These are phyloP conservation scores for Prosopocoilus inquinatus DNA, from an alignment of 2,888 invertebrate species.

Conservation along the genomic window DNA sequence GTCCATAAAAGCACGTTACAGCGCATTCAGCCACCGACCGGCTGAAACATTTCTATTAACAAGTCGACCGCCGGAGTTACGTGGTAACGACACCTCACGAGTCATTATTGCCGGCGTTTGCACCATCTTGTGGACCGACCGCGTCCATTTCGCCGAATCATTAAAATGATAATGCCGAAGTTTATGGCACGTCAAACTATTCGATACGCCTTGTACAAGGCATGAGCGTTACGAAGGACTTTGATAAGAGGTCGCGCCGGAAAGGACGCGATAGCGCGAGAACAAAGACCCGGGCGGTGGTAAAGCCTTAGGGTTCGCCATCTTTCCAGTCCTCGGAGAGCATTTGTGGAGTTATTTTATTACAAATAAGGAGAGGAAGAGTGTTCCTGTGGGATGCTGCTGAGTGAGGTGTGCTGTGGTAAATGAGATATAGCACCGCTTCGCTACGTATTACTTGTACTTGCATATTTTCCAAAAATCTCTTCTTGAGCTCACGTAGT, in stretches of 20 bases:
- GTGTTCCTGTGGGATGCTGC: slow-evolving; percentile 48
- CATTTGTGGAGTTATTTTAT: slow-evolving; percentile 53
- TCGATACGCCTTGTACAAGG: slow-evolving; percentile 22
- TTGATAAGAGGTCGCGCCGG: slow-evolving; percentile 26
- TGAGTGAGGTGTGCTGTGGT: slow-evolving; percentile 48
- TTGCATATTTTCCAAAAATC: slow-evolving; percentile 33
- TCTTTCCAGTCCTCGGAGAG: slow-evolving; percentile 49
- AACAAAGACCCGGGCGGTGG: slow-evolving; percentile 39
- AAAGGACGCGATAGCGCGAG: slow-evolving; percentile 28
- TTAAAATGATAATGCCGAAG: slow-evolving; percentile 44
- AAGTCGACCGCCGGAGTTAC: slow-evolving; percentile 27
- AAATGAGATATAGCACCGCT: slow-evolving; percentile 47
- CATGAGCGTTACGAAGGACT: slow-evolving; percentile 5
- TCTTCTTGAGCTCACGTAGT: slow-evolving; percentile 23
- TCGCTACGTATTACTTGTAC: slow-evolving; percentile 29
- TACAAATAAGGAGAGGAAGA: slow-evolving; percentile 53
- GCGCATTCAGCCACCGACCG: slow-evolving; percentile 9
- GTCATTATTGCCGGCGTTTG: slow-evolving; percentile 29
- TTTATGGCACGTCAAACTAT: slow-evolving; percentile 41
- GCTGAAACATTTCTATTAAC: slow-evolving; percentile 32
- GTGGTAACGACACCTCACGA: slow-evolving; percentile 27
- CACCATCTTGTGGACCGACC: slow-evolving; percentile 27
- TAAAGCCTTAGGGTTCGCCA: slow-evolving; percentile 44
- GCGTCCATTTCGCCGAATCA: slow-evolving; percentile 34
- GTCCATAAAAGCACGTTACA: slow-evolving; percentile 19